Conservation (phyloP, 2,797 vertebrate genomes). For the Scolopax bukidnonensis region DNA sequence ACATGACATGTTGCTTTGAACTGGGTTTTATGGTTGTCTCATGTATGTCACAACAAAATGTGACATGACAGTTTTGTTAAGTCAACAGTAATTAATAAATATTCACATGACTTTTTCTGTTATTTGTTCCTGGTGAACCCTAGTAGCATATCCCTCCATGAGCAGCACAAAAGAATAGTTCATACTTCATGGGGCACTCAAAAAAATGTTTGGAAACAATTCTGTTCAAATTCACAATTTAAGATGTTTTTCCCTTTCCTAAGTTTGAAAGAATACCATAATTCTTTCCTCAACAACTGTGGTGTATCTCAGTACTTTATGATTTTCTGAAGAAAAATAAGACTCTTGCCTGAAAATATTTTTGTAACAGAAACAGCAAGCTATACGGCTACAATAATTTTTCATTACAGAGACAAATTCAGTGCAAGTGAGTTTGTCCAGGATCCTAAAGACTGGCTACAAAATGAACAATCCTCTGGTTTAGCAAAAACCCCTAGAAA, state of each 20-base stretch:
- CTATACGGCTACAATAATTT: slow-evolving; percentile 2
- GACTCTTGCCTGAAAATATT: background rate
- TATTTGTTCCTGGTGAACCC: background rate
- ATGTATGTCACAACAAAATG: slow-evolving; percentile 55
- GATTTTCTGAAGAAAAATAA: background rate
- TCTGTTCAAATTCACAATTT: background rate
- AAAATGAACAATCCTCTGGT: background rate
- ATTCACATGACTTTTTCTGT: slow-evolving; percentile 37
- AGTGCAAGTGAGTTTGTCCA: background rate
- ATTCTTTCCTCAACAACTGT: background rate
- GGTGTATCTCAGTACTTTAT: background rate
- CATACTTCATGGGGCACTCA: background rate
- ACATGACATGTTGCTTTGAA: slow-evolving; percentile 12
- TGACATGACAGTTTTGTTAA: slow-evolving; percentile 60
- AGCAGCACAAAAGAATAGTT: background rate
- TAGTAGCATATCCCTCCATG: background rate
- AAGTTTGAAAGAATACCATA: background rate
- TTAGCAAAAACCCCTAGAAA: background rate
- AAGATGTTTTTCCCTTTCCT: background rate
- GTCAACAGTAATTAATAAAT: slow-evolving; percentile 46
- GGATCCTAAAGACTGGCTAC: background rate
- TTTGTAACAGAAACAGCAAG: background rate
- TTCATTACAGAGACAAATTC: slow-evolving; percentile 28
- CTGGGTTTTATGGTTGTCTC: slow-evolving; percentile 31
- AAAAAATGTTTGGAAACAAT: background rate